Base-by-base conservation (phyloP, 1,140 invertebrate genomes). In the Dendrolimus punctatus region DNA sequence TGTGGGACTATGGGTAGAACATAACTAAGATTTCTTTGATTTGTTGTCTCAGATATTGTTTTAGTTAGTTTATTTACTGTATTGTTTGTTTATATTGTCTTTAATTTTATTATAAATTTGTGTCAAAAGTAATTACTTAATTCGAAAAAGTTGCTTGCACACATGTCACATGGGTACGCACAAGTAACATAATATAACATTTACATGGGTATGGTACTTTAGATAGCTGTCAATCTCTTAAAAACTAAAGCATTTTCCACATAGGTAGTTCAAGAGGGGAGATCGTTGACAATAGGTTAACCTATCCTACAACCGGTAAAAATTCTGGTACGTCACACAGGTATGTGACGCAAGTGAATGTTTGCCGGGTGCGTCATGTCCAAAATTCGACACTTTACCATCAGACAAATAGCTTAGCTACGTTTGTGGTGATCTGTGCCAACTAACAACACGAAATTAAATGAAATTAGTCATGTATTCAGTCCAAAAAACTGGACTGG, bases 291-390 rank as follows among this genome's bases (percentile, higher is more conserved):
- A 69, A 59, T 23, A 23, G 23, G 23, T 23, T 2, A 2, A 23
- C 23, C 23, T 23, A 23, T 23, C 23, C 23, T 23, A 23, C 23
- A 2, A 23, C 23, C 23, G 23, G 23, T 23, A 23, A 23, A 23
- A 1, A 23, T 23, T 23, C 23, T 2, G 23, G 23, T 23, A 3
- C 23, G 23, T 23, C 23, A 23, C 1, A 23, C 40, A 68, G 64
- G 64, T 67, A 63, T 43, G 50, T 76, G 73, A 79, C 73, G 71
- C 68, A 70, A n/a, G 48, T 63, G 53, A 48, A 61, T 53, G 52
- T 60, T 45, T 41, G 46, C 46, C 44, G 46, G 39, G 60, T 76
- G 71, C 63, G 69, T 76, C 73, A 76, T 49, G 54, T 45, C 48
- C 57, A 59, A 61, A 71, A 64, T 61, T 67, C 60, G 60, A 59